Conservation (phyloP, 2,888 invertebrate genomes). For the Halictus ligatus region DNA sequence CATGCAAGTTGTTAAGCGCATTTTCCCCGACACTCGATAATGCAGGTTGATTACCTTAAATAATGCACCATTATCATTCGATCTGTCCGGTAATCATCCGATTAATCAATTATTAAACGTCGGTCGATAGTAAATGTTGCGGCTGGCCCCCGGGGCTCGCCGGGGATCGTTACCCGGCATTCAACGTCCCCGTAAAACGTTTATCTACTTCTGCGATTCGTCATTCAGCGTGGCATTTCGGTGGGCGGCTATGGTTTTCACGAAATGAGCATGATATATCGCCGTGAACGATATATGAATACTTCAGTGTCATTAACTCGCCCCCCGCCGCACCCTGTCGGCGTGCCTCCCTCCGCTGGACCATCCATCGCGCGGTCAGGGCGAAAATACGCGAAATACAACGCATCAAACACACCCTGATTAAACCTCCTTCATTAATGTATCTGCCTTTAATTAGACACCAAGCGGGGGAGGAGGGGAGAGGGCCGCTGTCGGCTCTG, state of each 20-base stretch:
- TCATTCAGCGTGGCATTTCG: constrained; percentile 58
- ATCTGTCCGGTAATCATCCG: constrained; percentile 74
- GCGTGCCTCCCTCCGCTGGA: background rate
- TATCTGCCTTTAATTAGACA: constrained; percentile 21
- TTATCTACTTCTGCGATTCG: constrained; percentile 70
- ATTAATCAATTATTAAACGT: constrained; percentile 76
- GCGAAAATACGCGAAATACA: constrained; percentile 40
- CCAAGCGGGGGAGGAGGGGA: background rate
- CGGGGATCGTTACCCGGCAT: constrained; percentile 45
- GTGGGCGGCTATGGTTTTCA: constrained; percentile 52
- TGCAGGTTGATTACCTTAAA: constrained; percentile 68
- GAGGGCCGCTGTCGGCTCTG: background rate
- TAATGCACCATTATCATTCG: constrained; percentile 75
- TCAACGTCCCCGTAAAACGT: constrained; percentile 58
- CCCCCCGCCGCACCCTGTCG: background rate
- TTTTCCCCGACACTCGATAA: constrained; percentile 65
- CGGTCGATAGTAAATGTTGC: constrained; percentile 62
- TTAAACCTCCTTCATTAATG: constrained; percentile 28
- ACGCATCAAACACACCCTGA: constrained; percentile 25
- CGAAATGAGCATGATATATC: constrained; percentile 62
- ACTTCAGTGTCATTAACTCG: constrained; percentile 46
- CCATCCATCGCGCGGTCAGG: background rate
- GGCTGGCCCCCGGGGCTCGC: constrained; percentile 47
- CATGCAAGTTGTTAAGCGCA: constrained; percentile 53
- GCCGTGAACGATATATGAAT: constrained; percentile 52